These are phyloP conservation scores for Malaclemys terrapin DNA, from an alignment of 2,113 vertebrate genomes.

Conservation along the genomic window DNA sequence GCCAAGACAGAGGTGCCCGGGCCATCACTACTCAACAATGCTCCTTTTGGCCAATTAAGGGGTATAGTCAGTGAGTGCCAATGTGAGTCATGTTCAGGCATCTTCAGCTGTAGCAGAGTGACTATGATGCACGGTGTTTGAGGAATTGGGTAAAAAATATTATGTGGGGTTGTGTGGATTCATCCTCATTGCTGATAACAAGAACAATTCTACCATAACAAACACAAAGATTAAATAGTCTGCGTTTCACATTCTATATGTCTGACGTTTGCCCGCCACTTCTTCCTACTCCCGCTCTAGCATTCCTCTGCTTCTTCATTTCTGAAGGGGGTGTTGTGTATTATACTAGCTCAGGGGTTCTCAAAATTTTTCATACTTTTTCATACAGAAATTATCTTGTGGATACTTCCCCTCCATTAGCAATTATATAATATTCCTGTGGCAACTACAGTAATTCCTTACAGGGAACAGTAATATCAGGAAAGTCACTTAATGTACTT, in stretches of 20 bases:
- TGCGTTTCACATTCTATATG: neutral
- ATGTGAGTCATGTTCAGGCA: neutral
- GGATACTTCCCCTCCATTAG: neutral
- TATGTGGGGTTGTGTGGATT: neutral
- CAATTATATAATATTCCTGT: neutral
- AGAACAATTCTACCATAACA: neutral
- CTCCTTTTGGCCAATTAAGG: neutral
- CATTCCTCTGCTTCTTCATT: neutral
- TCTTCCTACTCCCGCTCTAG: neutral
- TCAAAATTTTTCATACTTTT: neutral
- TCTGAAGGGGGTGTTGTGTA: neutral
- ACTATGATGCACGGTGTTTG: neutral
- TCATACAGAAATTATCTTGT: neutral
- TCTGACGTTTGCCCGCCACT: neutral
- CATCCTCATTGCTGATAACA: neutral
- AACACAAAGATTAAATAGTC: neutral
- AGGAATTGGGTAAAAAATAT: neutral
- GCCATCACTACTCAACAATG: neutral
- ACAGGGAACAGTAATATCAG: neutral
- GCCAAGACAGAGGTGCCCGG: neutral
- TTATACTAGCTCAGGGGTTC: neutral
- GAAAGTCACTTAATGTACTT: neutral
- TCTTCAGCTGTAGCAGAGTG: slow-evolving; percentile 8
- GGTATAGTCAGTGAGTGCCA: neutral
- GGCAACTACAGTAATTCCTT: neutral